Percentiles rank a stretch among this genome's conserved stretches.
These are phyloP conservation scores for Nannoperca australis DNA, from an alignment of 2,797 vertebrate species.

Conservation along the genomic window DNA sequence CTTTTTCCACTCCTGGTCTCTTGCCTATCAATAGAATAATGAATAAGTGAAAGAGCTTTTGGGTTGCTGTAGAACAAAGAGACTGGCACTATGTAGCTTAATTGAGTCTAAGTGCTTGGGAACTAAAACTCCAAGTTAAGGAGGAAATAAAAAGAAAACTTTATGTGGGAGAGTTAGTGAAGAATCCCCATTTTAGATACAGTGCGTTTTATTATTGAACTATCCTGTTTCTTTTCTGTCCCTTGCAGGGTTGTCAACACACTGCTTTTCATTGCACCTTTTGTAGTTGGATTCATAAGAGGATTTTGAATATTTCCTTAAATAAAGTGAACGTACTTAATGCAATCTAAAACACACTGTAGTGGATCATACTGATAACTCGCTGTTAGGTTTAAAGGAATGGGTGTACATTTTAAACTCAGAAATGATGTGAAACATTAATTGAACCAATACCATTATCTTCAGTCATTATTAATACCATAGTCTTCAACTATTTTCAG, in stretches of 20 bases:
- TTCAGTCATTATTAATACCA: background rate
- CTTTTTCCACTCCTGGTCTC: constrained; percentile 32
- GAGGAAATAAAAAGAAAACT: constrained; percentile 47
- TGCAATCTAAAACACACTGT: background rate
- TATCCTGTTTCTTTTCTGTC: constrained; percentile 5
- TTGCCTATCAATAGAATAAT: constrained; percentile 51
- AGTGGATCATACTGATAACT: background rate
- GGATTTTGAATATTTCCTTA: constrained; percentile 23
- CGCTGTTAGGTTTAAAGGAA: constrained; percentile 5
- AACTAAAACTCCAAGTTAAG: constrained; percentile 38
- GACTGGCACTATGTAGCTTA: constrained; percentile 36
- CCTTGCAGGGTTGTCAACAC: constrained; percentile 14
- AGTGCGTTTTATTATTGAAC: constrained; percentile 25
- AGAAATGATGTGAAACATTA: constrained; percentile 1
- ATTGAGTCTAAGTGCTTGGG: constrained; percentile 52
- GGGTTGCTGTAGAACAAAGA: constrained; percentile 49
- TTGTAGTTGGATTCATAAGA: constrained; percentile 22
- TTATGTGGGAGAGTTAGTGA: constrained; percentile 33
- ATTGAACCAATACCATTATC: background rate
- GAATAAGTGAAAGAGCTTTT: constrained; percentile 56
- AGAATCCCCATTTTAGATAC: constrained; percentile 23
- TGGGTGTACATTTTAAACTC: background rate
- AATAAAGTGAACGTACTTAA: background rate
- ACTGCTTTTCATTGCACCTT: constrained; percentile 4
- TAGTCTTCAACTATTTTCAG: background rate